Conservation (phyloP, 2,888 invertebrate genomes). For the Drosophila anomelani region DNA sequence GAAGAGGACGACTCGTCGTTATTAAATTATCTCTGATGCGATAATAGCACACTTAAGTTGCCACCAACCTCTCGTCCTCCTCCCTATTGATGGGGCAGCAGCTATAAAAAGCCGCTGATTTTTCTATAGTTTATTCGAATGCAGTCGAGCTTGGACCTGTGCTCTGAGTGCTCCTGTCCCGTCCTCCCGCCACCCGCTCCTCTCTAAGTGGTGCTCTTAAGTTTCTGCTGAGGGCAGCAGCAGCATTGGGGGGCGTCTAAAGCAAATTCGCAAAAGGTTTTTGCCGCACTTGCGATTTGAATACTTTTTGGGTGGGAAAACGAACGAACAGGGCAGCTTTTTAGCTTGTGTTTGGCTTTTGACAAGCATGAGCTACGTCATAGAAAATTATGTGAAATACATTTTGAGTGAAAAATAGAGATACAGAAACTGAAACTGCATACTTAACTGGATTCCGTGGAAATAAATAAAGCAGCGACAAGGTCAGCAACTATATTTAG, state of each 20-base stretch:
- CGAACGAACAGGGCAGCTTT: slow-evolving; percentile 31
- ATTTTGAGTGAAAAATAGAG: slow-evolving; percentile 26
- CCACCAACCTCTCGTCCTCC: slow-evolving; percentile 17
- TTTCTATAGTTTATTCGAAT: slow-evolving; percentile 80
- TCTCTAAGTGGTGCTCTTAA: slow-evolving; percentile 72
- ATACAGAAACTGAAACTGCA: slow-evolving; percentile 7
- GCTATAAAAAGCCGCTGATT: slow-evolving; percentile 78
- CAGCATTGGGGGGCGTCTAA: slow-evolving; percentile 12
- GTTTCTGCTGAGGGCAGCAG: slow-evolving; percentile 77
- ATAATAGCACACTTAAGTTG: slow-evolving; percentile 82
- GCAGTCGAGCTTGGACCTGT: slow-evolving; percentile 67
- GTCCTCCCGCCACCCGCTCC: slow-evolving; percentile 12
- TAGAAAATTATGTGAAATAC: slow-evolving; percentile 52
- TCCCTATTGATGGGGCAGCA: slow-evolving; percentile 24
- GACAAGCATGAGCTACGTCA: slow-evolving; percentile 59
- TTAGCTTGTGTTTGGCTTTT: slow-evolving; percentile 47
- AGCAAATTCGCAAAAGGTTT: slow-evolving; percentile 59
- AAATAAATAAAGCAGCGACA: slow-evolving; percentile 12
- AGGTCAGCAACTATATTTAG: slow-evolving; percentile 8
- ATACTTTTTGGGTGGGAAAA: slow-evolving; percentile 36
- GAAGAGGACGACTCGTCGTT: slow-evolving; percentile 61
- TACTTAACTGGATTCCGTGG: not conserved
- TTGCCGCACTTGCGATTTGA: slow-evolving; percentile 64
- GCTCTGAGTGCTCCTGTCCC: slow-evolving; percentile 66
- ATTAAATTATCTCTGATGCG: slow-evolving; percentile 83